Percentiles rank a stretch among this genome's conserved stretches.
Conservation (phyloP, 2,797 vertebrate genomes). For the Malacoraja senta region DNA sequence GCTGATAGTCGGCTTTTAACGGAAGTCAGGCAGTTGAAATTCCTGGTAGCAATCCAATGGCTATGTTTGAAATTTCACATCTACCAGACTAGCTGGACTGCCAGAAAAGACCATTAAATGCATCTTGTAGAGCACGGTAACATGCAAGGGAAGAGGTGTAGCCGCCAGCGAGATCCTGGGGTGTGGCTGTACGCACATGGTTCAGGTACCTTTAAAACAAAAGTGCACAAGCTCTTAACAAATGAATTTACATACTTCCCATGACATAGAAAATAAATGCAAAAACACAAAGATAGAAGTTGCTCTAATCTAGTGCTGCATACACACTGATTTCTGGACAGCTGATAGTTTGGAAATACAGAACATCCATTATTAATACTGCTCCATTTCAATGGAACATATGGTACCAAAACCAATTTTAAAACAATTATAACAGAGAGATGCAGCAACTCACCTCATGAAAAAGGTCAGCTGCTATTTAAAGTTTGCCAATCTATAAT, state of each 20-base stretch:
- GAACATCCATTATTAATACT: neutral
- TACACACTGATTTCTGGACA: neutral
- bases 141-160: slow-evolving; percentile 85
- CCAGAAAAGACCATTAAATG: slow-evolving; percentile 87
- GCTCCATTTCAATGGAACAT: too few species aligned
- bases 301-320: neutral
- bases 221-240: neutral
- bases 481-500: neutral
- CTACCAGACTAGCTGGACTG: slow-evolving; percentile 53
- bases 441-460: neutral
- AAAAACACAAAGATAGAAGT: neutral
- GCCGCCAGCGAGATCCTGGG: slow-evolving; percentile 88
- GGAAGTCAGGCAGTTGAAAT: slow-evolving; percentile 43
- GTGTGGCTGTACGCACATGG: slow-evolving; percentile 79
- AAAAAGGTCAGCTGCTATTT: neutral
- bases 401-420: neutral
- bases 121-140: slow-evolving; percentile 88
- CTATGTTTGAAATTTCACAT: slow-evolving; percentile 40
- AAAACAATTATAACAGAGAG: neutral
- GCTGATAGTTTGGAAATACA: neutral
- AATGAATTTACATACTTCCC: neutral
- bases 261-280: neutral
- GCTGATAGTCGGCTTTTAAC: slow-evolving; percentile 47
- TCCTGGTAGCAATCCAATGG: slow-evolving; percentile 30
- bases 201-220: slow-evolving; percentile 75